phyloP scores from a whole-genome alignment of 2,797 vertebrate genomes.

The Artibeus jamaicensis region DNA sequence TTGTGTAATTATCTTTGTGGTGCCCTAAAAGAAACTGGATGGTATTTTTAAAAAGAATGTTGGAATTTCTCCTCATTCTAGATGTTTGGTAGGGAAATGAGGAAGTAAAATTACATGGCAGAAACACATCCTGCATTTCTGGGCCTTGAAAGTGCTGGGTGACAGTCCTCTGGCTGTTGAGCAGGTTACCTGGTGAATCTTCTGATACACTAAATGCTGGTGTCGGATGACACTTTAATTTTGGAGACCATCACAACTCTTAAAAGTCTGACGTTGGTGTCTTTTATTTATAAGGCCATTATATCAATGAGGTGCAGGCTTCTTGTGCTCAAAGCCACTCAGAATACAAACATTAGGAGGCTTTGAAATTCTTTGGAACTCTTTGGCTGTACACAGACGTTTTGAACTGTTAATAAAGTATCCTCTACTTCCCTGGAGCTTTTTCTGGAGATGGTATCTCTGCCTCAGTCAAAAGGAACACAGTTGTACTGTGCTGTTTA shows the following conservation, averaged over 20 bases:
- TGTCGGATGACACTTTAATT: not conserved
- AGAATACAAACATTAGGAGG: not conserved
- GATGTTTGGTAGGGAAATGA: not conserved
- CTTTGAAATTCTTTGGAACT: not conserved
- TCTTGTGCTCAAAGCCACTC: not conserved
- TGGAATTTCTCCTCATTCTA: slow-evolving; percentile 25
- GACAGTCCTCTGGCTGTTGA: not conserved
- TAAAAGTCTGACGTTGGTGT: not conserved
- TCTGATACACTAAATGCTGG: not conserved
- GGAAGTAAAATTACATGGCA: not conserved
- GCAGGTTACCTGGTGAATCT: not conserved
- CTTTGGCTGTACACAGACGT: not conserved
- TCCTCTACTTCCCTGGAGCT: not conserved
- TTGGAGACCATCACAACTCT: not conserved
- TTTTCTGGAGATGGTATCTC: not conserved
- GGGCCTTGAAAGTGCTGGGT: not conserved
- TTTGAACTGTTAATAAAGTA: not conserved
- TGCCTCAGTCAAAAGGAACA: not conserved
- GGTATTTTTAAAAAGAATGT: not conserved
- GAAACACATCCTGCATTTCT: not conserved
- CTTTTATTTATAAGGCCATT: not conserved
- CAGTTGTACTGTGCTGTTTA: not conserved
- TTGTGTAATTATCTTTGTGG: not conserved
- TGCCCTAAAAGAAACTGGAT: not conserved
- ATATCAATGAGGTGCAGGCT: not conserved